Evolutionary conservation across 2,888 invertebrate species (phyloP).

Genomic region (Pollenia amentaria): DNA sequence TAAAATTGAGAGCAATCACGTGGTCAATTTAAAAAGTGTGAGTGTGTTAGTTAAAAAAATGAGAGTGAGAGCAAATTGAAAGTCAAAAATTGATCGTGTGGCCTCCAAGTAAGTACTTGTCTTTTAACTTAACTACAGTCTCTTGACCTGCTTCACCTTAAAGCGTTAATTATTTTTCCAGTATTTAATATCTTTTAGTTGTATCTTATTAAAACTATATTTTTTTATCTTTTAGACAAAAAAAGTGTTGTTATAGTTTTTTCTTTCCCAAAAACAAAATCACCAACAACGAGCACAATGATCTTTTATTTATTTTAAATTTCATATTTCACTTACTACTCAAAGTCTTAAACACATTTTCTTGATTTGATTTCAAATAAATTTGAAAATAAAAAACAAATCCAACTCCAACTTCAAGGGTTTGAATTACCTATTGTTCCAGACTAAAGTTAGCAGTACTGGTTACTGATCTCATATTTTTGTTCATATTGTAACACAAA

Average conservation of each 20-base stretch:
- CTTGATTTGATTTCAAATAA: conserved; percentile 57
- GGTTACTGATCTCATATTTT: conserved; percentile 37
- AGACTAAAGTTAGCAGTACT: conserved; percentile 30
- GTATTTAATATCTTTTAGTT: conserved; percentile 39
- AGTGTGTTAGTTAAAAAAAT: no score
- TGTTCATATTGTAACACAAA: conserved; percentile 12
- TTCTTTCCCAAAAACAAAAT: conserved; percentile 13
- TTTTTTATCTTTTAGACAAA: conserved; percentile 50
- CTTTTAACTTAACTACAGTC: no score
- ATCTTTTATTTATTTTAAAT: conserved; percentile 60
- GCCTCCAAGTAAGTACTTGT: no score
- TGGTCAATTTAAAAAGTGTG: no score
- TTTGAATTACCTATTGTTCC: conserved; percentile 72
- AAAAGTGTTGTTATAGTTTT: conserved; percentile 58
- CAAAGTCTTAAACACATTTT: conserved; percentile 20
- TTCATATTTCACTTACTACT: neutral
- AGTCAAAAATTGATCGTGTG: no score
- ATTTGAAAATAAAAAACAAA: conserved; percentile 27
- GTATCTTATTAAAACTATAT: conserved; percentile 32
- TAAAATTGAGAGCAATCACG: no score
- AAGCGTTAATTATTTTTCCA: conserved; percentile 43
- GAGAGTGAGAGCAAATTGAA: no score
- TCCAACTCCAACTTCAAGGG: conserved; percentile 55
- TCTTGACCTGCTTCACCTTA: neutral
- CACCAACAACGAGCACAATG: conserved; percentile 45